A percentile compares a stretch with the other conserved stretches of the same genome.
Evolutionary conservation across 1,140 invertebrate species (phyloP).

Genomic region (Dermatophagoides farinae): DNA sequence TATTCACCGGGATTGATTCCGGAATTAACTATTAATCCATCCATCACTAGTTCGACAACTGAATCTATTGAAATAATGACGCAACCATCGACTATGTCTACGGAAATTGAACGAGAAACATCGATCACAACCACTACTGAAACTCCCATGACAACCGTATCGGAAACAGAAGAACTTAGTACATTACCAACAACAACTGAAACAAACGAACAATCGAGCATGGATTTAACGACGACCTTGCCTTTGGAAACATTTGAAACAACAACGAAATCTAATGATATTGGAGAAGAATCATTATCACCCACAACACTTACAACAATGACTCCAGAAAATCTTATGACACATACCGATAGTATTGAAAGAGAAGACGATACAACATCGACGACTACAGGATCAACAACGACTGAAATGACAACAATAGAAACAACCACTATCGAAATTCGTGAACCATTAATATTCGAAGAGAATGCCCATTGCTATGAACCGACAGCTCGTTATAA

Average conservation of each 20-base stretch:
- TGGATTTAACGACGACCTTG: background rate
- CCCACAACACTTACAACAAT: background rate
- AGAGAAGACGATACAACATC: background rate
- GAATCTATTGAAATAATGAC: background rate
- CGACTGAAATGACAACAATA: background rate
- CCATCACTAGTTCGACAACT: background rate
- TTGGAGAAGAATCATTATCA: background rate
- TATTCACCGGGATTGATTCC: background rate
- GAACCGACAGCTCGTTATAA: conserved; percentile 8
- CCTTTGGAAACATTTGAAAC: background rate
- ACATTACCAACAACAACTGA: background rate
- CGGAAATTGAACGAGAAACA: background rate
- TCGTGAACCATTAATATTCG: background rate
- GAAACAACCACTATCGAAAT: conserved; percentile 1
- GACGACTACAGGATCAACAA: background rate
- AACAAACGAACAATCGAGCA: too few relatives aligned
- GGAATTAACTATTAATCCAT: background rate
- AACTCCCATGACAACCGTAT: background rate
- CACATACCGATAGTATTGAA: background rate
- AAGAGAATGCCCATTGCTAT: conserved; percentile 4
- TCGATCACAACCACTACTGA: background rate
- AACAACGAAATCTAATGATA: background rate
- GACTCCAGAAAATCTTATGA: background rate
- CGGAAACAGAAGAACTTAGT: too few relatives aligned
- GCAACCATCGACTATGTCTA: background rate